Percentiles rank a stretch among this genome's conserved stretches.
Evolutionary conservation across 2,797 vertebrate species (phyloP).

Genomic region (Enteromius fasciolatus): DNA sequence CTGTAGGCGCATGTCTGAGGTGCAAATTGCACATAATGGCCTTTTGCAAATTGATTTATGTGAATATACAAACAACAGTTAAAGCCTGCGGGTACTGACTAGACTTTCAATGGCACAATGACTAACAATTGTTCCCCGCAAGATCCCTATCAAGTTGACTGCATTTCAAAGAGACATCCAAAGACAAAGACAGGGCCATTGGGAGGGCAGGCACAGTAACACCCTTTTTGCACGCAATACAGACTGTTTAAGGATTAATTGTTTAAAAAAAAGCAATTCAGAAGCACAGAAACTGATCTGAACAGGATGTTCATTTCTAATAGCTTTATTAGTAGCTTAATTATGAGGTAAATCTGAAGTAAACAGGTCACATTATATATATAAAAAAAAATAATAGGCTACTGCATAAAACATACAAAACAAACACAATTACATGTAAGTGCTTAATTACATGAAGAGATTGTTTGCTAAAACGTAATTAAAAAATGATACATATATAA

Average conservation of each 20-base stretch:
- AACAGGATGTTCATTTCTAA: slow-evolving; percentile 7
- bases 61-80: slow-evolving; percentile 64
- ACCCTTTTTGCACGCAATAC: not conserved
- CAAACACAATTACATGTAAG: too few relatives aligned
- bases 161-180: slow-evolving; percentile 43
- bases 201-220: not conserved
- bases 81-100: slow-evolving; percentile 34
- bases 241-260: not conserved
- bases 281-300: not conserved
- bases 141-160: slow-evolving; percentile 43
- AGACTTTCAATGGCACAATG: slow-evolving; percentile 29
- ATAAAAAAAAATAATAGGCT: too few relatives aligned
- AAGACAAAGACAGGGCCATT: slow-evolving; percentile 3
- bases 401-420: too few relatives aligned
- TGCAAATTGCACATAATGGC: slow-evolving; percentile 51
- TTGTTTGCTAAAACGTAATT: too few relatives aligned
- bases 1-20: slow-evolving; percentile 55
- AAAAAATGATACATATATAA: too few relatives aligned
- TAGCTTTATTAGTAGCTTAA: not conserved
- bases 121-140: slow-evolving; percentile 38
- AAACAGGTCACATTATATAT: too few relatives aligned
- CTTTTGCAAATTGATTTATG: slow-evolving; percentile 53
- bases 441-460: too few relatives aligned
- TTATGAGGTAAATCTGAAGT: too few relatives aligned
- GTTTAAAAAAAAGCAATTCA: not conserved